These are phyloP conservation scores for Mantis religiosa DNA, from an alignment of 2,888 invertebrate species.

Conservation along the genomic window DNA sequence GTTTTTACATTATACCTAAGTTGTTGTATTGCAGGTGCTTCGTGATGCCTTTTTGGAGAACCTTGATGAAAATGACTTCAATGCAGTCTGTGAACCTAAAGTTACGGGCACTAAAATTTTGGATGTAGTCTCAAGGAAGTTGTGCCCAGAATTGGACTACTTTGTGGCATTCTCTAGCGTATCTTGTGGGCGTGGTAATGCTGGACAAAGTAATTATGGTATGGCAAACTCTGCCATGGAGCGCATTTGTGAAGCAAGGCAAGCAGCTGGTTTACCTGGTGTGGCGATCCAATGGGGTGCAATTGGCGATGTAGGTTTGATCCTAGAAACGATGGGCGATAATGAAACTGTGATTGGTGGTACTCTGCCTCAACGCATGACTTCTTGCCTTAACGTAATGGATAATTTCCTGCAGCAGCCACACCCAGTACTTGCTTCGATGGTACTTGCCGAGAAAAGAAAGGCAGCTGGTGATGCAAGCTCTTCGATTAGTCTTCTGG, in stretches of 20 bases:
- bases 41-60: slow-evolving; percentile 85
- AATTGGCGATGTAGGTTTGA: slow-evolving; percentile 93
- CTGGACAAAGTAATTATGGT: slow-evolving; percentile 96
- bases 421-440: slow-evolving; percentile 72
- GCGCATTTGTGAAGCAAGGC: slow-evolving; percentile 83
- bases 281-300: slow-evolving; percentile 98
- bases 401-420: slow-evolving; percentile 88
- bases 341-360: slow-evolving; percentile 92
- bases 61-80: slow-evolving; percentile 74
- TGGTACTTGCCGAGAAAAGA: slow-evolving; percentile 85
- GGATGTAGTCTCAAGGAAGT: slow-evolving; percentile 71
- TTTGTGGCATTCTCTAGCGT: slow-evolving; percentile 97
- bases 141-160: slow-evolving; percentile 79
- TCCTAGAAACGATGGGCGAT: slow-evolving; percentile 82
- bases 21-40: slow-evolving; percentile 53
- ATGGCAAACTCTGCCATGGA: slow-evolving; percentile 98
- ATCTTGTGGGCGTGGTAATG: slow-evolving; percentile 93
- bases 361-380: slow-evolving; percentile 91
- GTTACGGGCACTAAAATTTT: slow-evolving; percentile 72
- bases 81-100: slow-evolving; percentile 79
- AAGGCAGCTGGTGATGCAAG: slow-evolving; percentile 51
- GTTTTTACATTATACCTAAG: background rate
- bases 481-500: slow-evolving; percentile 62
- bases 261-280: slow-evolving; percentile 75
- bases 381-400: slow-evolving; percentile 85